Evolutionary conservation across 1,140 invertebrate species (phyloP).

Genomic region (Spodoptera litura): DNA sequence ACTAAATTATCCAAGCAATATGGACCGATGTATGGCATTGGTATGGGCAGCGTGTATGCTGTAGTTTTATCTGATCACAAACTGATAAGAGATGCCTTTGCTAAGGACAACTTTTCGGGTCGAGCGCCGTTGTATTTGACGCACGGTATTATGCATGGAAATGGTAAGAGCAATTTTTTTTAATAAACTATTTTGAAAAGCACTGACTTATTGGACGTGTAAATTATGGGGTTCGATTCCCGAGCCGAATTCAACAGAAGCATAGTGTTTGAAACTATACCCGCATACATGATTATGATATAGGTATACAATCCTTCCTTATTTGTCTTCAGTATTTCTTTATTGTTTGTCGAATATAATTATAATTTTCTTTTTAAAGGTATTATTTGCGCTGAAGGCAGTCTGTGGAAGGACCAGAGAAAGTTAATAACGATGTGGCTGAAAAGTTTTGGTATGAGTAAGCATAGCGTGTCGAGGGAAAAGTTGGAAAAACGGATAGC

Average conservation of each 20-base stretch:
- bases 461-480: constrained; percentile 87
- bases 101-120: constrained; percentile 89
- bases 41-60: constrained; percentile 90
- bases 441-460: constrained; percentile 91
- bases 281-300: no score
- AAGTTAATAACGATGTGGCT: constrained; percentile 91
- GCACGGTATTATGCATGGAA: constrained; percentile 94
- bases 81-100: constrained; percentile 89
- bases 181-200: no score
- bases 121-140: constrained; percentile 93
- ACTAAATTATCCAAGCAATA: constrained; percentile 88
- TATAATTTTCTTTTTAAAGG: constrained; percentile 85
- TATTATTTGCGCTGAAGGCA: constrained; percentile 93
- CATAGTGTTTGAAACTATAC: no score
- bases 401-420: constrained; percentile 93
- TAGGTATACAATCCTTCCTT: no score
- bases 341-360: neutral
- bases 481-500: constrained; percentile 90
- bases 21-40: constrained; percentile 90
- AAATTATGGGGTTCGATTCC: no score
- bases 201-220: no score
- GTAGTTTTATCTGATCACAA: constrained; percentile 91
- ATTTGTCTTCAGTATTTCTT: no score
- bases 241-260: no score
- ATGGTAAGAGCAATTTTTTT: constrained; percentile 87